Base-by-base conservation (phyloP, 2,113 vertebrate species). In the Eupsittula cactorum region DNA sequence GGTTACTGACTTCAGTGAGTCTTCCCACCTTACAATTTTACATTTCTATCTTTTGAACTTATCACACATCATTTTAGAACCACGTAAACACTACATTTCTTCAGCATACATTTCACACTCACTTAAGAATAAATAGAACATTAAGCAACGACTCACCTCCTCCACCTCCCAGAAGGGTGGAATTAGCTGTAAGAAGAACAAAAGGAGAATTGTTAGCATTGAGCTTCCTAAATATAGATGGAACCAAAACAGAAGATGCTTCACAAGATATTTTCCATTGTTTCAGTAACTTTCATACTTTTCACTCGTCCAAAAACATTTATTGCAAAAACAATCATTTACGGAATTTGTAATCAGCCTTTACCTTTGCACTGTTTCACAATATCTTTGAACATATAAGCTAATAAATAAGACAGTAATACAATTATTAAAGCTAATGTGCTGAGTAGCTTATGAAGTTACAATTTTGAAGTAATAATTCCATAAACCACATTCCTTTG, bases 91-190 rank as follows among this genome's bases (percentile, higher is more conserved):
- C 67, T 62, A 23, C 28, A 25, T 29, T 55, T 50, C 13, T n/a
- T 68, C 68, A 81, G 52, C 10, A 70, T 7, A 2, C 29, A 73
- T 64, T 64, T 65, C 33, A 76, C 65, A 31, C 18, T 71, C 49
- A 33, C 44, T 91, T 64, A 92, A 92, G 42, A 92, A 74, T 16
- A 46, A 93, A 89, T 31, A 86, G 49, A 49, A 75, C 81, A 37
- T 80, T 88, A 78, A 88, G 70, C 19, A 74, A 77, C 85, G 55
- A 98, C 99, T 99, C 97, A 99, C 99, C 99, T 98, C 99, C 99
- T 23, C 99, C 99, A 90, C 99, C 99, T 96, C 99, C 99, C 93
- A 99, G 99, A 96, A 99, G 99, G 98, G 98, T 99, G 96, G 99
- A 98, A 98, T 99, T 99, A 97, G 99, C 99, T 99, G 97, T 84